Evolutionary conservation across 2,797 vertebrate genomes (phyloP).

Genomic region (Cossypha polioptera): DNA sequence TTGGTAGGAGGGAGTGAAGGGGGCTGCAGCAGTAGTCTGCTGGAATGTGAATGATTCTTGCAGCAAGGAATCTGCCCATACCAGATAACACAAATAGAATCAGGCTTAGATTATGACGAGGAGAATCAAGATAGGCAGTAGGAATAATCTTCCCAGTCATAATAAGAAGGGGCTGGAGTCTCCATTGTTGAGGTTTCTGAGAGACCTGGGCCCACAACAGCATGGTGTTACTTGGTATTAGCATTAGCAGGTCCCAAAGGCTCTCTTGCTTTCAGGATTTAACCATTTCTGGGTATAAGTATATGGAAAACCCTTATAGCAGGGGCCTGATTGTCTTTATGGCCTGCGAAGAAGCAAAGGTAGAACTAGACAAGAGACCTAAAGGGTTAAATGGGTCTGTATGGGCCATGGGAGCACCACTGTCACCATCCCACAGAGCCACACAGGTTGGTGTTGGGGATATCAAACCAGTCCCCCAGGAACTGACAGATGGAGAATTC

Average conservation of each 20-base stretch:
- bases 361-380: neutral
- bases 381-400: neutral
- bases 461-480: neutral
- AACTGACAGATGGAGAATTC: neutral
- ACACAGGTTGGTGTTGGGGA: neutral
- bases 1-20: neutral
- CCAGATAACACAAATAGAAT: neutral
- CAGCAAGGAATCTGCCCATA: neutral
- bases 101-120: neutral
- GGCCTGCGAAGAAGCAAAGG: neutral
- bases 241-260: neutral
- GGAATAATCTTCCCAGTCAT: neutral
- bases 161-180: neutral
- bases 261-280: neutral
- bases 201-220: rapidly evolving
- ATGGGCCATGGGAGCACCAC: neutral
- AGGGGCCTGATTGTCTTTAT: neutral
- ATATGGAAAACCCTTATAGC: neutral
- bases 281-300: neutral
- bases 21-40: neutral
- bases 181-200: neutral
- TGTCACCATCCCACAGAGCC: neutral
- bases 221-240: neutral
- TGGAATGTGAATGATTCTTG: neutral
- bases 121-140: neutral